A percentile compares a stretch with the other conserved stretches of the same genome.
Evolutionary conservation across 2,888 invertebrate genomes (phyloP).

Genomic region (Ornithoptera priamus): DNA sequence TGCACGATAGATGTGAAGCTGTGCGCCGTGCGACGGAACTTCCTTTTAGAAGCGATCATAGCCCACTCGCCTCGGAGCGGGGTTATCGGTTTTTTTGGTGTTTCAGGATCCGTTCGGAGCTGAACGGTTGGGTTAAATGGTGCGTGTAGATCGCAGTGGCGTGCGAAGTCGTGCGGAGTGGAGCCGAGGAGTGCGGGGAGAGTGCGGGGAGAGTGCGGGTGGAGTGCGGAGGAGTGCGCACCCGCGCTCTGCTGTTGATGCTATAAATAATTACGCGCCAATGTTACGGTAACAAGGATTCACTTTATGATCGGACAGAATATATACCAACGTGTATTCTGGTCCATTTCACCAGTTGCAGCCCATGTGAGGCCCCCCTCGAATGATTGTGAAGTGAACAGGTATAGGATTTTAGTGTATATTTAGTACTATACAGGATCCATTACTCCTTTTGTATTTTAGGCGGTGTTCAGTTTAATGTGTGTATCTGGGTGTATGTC

Average conservation of each 20-base stretch:
- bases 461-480: too few species aligned
- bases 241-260: constrained; percentile 24
- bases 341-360: too few species aligned
- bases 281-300: background rate
- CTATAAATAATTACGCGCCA: constrained; percentile 29
- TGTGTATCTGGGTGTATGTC: too few species aligned
- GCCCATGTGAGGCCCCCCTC: too few species aligned
- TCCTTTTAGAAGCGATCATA: constrained; percentile 32
- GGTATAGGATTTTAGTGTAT: too few species aligned
- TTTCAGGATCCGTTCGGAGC: constrained; percentile 32
- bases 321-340: too few species aligned
- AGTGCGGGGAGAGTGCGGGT: too few species aligned
- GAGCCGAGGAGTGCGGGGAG: background rate
- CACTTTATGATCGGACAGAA: too few species aligned
- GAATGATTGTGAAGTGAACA: too few species aligned
- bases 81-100: constrained; percentile 30
- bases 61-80: constrained; percentile 29
- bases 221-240: constrained; percentile 33
- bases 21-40: constrained; percentile 30
- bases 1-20: constrained; percentile 34
- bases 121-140: constrained; percentile 52
- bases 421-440: too few species aligned
- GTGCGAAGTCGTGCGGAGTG: constrained; percentile 42
- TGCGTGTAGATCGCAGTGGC: constrained; percentile 53
- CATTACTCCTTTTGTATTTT: too few species aligned